Evolutionary conservation across 2,797 vertebrate species (phyloP).

Genomic region (Microctenopoma stevenorrisi): DNA sequence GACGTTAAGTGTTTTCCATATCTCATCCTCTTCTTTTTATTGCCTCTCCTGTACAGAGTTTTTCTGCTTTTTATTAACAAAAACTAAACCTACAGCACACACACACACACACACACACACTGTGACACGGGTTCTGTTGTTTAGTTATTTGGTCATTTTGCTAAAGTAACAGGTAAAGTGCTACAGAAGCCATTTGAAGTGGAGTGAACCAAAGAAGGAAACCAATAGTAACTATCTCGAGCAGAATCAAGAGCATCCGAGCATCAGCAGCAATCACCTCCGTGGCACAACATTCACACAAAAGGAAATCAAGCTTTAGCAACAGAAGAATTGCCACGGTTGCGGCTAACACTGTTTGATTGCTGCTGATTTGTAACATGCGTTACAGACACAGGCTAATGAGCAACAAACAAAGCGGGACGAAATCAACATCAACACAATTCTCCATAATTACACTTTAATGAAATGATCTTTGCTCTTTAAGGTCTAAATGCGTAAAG

Average conservation of each 20-base stretch:
- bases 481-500: neutral
- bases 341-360: neutral
- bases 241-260: too few relatives aligned
- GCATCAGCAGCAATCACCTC: neutral
- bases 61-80: neutral
- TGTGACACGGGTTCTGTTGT: neutral
- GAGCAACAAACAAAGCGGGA: slow-evolving; percentile 1
- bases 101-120: neutral
- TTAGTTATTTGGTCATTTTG: too few relatives aligned
- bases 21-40: slow-evolving; percentile 13
- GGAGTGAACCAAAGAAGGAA: too few relatives aligned
- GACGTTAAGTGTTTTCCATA: slow-evolving; percentile 54
- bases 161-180: too few relatives aligned
- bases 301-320: neutral
- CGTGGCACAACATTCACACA: neutral
- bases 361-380: neutral
- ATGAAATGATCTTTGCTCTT: slow-evolving; percentile 4
- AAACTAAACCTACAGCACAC: neutral
- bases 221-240: too few relatives aligned
- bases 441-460: neutral
- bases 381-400: neutral
- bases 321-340: neutral
- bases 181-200: neutral
- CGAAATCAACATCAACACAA: neutral
- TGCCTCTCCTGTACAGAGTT: slow-evolving; percentile 26